Conservation (phyloP, 2,113 vertebrate genomes). For the Hyperopisus bebe region DNA sequence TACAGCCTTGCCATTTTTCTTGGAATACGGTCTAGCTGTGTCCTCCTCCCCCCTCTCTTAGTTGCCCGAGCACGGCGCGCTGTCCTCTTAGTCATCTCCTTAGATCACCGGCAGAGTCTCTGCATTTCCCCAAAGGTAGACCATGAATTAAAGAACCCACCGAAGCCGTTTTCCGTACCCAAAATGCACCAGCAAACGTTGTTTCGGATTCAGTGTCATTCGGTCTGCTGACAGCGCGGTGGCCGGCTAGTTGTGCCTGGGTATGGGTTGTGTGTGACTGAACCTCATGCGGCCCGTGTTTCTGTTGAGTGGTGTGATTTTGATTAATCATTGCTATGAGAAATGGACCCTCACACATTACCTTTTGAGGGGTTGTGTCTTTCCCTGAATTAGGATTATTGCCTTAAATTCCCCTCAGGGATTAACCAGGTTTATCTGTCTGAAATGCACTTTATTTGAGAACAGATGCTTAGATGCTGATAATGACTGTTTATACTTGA, state of each 20-base stretch:
- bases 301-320: not conserved
- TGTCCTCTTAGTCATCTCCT: not conserved
- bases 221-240: not conserved
- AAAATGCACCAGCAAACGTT: not conserved
- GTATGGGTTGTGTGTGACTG: not conserved
- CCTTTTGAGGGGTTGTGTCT: not conserved
- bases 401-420: not conserved
- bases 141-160: not conserved
- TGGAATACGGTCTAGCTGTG: not conserved
- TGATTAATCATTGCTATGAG: not conserved
- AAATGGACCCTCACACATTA: not conserved
- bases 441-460: not conserved
- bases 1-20: not conserved
- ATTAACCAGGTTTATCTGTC: not conserved
- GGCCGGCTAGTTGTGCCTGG: not conserved
- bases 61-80: not conserved
- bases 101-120: slow-evolving; percentile 29
- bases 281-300: not conserved
- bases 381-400: not conserved
- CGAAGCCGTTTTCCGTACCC: not conserved
- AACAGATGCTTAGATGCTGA: not conserved
- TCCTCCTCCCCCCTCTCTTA: not conserved
- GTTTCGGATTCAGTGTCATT: not conserved
- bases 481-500: not conserved
- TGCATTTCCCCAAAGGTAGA: slow-evolving; percentile 38